A percentile compares a stretch with the other conserved stretches of the same genome.
phyloP scores from a whole-genome alignment of 2,888 invertebrate genomes.

The Conchocele bisecta region DNA sequence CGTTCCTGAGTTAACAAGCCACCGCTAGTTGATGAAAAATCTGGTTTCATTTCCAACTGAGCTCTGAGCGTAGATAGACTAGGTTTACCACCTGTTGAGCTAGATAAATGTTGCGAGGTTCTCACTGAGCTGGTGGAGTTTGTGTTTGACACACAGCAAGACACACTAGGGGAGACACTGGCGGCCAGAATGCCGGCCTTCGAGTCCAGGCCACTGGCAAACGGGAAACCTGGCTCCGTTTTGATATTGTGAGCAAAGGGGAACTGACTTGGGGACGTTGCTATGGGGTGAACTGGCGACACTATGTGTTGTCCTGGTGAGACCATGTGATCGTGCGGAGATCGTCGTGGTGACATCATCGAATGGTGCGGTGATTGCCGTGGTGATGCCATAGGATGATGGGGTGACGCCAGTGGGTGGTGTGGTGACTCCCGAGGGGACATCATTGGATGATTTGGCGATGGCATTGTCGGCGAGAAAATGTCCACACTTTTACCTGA shows the following conservation, averaged over 20 bases:
- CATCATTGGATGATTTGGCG: too few species aligned
- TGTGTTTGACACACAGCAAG: too few species aligned
- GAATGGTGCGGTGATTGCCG: conserved; percentile 39
- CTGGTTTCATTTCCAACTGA: conserved; percentile 58
- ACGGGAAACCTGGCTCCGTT: conserved; percentile 36
- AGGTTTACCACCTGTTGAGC: conserved; percentile 57
- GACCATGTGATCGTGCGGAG: conserved; percentile 41
- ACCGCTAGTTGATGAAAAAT: conserved; percentile 33
- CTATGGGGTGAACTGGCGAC: conserved; percentile 28
- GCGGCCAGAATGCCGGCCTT: conserved; percentile 34
- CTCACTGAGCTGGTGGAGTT: too few species aligned
- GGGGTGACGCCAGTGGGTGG: conserved; percentile 38
- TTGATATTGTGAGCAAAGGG: conserved; percentile 26
- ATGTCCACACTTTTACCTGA: conserved; percentile 48
- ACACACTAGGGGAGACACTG: too few species aligned
- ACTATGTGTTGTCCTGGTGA: conserved; percentile 45
- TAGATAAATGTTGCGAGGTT: too few species aligned
- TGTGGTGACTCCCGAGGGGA: too few species aligned
- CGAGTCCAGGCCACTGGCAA: too few species aligned
- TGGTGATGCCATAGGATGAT: conserved; percentile 47
- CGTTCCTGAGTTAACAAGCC: conserved; percentile 47
- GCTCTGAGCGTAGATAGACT: conserved; percentile 55
- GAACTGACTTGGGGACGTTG: conserved; percentile 26
- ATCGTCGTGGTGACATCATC: conserved; percentile 42
- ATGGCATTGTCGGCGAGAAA: conserved; percentile 46